Percentiles rank a stretch among this genome's conserved stretches.
Evolutionary conservation across 2,888 invertebrate genomes (phyloP).

Genomic region (Cephus runcator): DNA sequence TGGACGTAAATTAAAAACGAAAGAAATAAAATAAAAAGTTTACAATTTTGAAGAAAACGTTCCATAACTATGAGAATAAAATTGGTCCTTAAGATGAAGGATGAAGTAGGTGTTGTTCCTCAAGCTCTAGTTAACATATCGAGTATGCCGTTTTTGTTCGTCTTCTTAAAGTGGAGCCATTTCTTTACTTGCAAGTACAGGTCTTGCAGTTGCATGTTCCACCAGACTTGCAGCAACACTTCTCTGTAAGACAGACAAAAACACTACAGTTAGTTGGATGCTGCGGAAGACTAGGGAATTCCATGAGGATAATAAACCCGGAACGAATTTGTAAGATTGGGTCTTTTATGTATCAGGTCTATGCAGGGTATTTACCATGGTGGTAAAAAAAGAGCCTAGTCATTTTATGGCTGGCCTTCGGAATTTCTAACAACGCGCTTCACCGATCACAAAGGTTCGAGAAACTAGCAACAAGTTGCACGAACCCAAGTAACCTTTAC

Average conservation of each 20-base stretch:
- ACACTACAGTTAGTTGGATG: not conserved
- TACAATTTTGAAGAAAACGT: not conserved
- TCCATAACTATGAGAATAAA: not conserved
- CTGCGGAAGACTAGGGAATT: too few relatives aligned
- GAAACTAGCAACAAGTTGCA: too few relatives aligned
- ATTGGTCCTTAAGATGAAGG: not conserved
- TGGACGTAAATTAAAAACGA: not conserved
- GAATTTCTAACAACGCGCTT: too few relatives aligned
- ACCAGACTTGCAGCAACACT: constrained; percentile 51
- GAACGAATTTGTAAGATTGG: too few relatives aligned
- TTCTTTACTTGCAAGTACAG: constrained; percentile 17
- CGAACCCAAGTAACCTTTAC: too few relatives aligned
- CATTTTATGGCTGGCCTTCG: too few relatives aligned
- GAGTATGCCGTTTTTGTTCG: not conserved
- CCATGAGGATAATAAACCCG: too few relatives aligned
- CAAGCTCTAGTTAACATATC: not conserved
- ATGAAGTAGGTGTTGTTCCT: not conserved
- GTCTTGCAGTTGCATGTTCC: constrained; percentile 34
- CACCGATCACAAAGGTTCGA: too few relatives aligned
- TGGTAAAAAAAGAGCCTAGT: too few relatives aligned
- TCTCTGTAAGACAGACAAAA: constrained; percentile 43
- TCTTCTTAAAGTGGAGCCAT: too few relatives aligned
- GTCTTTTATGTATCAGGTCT: too few relatives aligned
- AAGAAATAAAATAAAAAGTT: not conserved
- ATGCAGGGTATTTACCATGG: too few relatives aligned